Percentiles rank a stretch among this genome's conserved stretches.
Conservation (phyloP, 2,113 vertebrate species). For the Sminthopsis crassicaudata region DNA sequence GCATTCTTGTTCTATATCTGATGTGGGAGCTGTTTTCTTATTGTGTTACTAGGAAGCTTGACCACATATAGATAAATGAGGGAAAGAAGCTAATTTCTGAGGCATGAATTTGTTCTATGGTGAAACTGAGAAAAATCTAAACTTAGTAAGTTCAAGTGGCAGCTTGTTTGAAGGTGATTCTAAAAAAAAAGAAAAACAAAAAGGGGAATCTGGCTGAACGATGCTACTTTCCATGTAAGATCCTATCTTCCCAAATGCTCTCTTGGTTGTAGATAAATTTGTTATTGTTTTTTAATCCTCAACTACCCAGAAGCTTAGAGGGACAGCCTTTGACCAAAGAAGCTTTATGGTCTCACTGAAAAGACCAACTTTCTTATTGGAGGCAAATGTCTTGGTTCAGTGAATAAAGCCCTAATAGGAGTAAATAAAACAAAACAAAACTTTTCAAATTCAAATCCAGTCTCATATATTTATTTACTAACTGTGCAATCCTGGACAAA, state of each 20-base stretch:
- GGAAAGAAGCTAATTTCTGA: conserved; percentile 46
- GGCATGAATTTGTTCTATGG: conserved; percentile 15
- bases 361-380: not conserved
- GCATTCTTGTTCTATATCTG: conserved; percentile 9
- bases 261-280: not conserved
- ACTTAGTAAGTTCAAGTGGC: conserved; percentile 20
- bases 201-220: conserved; percentile 16
- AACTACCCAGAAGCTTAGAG: not conserved
- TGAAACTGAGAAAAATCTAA: conserved; percentile 14
- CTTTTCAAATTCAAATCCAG: not conserved
- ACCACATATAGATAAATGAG: conserved; percentile 3
- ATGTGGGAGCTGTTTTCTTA: conserved; percentile 15
- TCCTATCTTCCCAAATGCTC: not conserved
- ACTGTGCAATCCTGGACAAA: not conserved
- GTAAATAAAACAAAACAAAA: not conserved
- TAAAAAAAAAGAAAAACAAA: not conserved
- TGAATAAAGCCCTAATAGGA: not conserved
- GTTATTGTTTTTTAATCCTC: not conserved
- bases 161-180: conserved; percentile 28
- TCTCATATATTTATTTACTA: not conserved
- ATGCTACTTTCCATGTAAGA: not conserved
- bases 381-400: not conserved
- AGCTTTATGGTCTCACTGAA: not conserved
- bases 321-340: not conserved
- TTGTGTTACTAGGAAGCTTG: conserved; percentile 27